Evolutionary conservation across 1,140 invertebrate genomes (phyloP), one percentile per base, ranked within the genome.

Genomic region (Philopotamus ludificatus): DNA sequence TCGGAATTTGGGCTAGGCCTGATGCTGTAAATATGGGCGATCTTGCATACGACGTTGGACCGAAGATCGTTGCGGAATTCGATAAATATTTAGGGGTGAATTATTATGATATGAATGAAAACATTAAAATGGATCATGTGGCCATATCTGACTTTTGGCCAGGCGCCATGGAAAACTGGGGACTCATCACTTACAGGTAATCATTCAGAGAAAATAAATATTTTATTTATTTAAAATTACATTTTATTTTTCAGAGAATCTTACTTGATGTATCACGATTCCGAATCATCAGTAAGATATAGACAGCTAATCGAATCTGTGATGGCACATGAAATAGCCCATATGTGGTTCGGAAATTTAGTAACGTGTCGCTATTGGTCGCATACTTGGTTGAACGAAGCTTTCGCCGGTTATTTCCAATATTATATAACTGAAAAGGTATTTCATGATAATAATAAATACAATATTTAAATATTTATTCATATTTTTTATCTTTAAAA

Each of bases 121-220:
- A 82, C 22, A 72, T 86, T 8, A 72, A 79, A 44, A 79, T 81
- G 78, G 87, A 90, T 72, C 82, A 88, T 59, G 86, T 87, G 28
- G 87, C 86, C 16, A 84, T 90, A 70, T 88, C 89, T 16, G 88
- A 90, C 71, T 89, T 90, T 73, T 80, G 79, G 9, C 84, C 86
- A 47, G 88, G 88, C 4, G 90, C 84, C 59, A 92, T 92, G 90
- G 90, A 93, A 74, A 92, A 92, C 77, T 93, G 90, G 90, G 91
- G 89, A n/a, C 74, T 93, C 2, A 84, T 91, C 54, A 89, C 87
- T 0, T 92, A 86, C 71, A 81, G 81, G 77, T 84, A 74, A 85
- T 86, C 34, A 21, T 26, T 54, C 20, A 47, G 4, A 9, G 1
- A 7, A 2, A 57, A 18, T 57, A 21, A 16, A 8, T 55, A 8